These are phyloP conservation scores for Petaurus breviceps DNA, from an alignment of 2,113 vertebrate genomes.

Conservation along the genomic window DNA sequence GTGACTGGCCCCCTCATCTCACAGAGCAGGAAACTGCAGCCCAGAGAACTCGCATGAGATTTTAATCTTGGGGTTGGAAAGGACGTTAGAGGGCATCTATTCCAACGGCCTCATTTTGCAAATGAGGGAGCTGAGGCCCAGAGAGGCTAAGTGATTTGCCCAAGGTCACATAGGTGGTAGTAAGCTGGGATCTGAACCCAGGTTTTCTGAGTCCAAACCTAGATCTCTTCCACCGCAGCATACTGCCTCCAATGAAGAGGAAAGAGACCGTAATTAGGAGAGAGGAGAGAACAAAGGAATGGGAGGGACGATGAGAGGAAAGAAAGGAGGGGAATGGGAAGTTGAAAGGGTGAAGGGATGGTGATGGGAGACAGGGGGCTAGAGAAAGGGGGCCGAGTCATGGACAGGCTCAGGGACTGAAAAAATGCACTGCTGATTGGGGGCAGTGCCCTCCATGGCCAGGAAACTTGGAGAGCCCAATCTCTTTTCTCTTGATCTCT, in stretches of 20 bases:
- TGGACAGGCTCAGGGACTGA: slow-evolving; percentile 64
- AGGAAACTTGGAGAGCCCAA: background rate
- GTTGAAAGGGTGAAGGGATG: slow-evolving; percentile 35
- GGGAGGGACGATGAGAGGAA: background rate
- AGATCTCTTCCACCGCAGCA: background rate
- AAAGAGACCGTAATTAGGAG: background rate
- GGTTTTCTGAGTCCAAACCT: background rate
- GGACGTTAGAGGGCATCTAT: background rate
- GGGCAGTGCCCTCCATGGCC: background rate
- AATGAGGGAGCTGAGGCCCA: background rate
- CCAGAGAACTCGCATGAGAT: no score
- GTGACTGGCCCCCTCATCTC: background rate
- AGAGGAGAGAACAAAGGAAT: background rate
- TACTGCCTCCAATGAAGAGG: background rate
- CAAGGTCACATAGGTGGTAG: background rate
- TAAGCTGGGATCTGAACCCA: background rate
- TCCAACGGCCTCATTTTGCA: background rate
- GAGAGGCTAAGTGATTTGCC: background rate
- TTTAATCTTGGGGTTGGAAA: background rate
- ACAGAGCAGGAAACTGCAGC: background rate
- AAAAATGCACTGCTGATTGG: slow-evolving; percentile 79
- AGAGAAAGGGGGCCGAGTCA: slow-evolving; percentile 57
- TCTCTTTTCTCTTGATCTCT: background rate
- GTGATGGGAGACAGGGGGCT: background rate
- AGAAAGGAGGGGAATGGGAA: background rate